Base-by-base conservation (phyloP, 1,140 invertebrate genomes). In the Neuroterus valhalla region DNA sequence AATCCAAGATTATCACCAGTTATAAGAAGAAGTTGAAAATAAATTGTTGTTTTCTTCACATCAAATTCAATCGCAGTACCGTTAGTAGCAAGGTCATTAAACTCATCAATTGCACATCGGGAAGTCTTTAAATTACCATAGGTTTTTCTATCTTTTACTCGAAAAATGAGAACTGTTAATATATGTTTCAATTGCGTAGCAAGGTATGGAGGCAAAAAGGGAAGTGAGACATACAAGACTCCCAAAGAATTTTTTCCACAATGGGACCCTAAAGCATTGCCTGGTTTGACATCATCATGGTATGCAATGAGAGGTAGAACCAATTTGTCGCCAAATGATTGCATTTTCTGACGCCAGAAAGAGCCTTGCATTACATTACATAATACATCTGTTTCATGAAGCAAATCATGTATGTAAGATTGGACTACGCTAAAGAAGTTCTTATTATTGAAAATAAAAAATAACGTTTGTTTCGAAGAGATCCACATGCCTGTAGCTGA, bases 91-190 rank as follows among this genome's bases (percentile, higher is more conserved):
- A 75, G 67, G 21, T 77, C 62, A 67, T 76, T 79, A 19, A 77
- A 70, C 50, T 76, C 75, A 1, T 70, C 42, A n/a, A 79, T 76
- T 2, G 74, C 38, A 44, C 26, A 11, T 12, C 70, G 4, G 85
- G 89, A 90, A 91, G 91, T 89, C 85, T 70, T 23, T 11, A 69
- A 43, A 68, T 82, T 84, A 15, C 83, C 80, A 78, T 82, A 84
- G 48, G 45, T 68, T 66, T 76, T 75, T 66, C 82, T 78, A 48
- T 84, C 81, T 31, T 48, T 6, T 8, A 75, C 71, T 71, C 69
- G 71, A 78, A 82, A 84, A n/a, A 79, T n/a, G 12, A 75, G 72
- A n/a, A 71, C 46, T 14, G 81, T 44, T 70, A 82, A 78, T 45
- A 82, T 84, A 76, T 81, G 72, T 21, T 42, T 21, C 15, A 84